phyloP scores from a whole-genome alignment of 2,797 vertebrate genomes.

The Hypotaenidia okinawae region DNA sequence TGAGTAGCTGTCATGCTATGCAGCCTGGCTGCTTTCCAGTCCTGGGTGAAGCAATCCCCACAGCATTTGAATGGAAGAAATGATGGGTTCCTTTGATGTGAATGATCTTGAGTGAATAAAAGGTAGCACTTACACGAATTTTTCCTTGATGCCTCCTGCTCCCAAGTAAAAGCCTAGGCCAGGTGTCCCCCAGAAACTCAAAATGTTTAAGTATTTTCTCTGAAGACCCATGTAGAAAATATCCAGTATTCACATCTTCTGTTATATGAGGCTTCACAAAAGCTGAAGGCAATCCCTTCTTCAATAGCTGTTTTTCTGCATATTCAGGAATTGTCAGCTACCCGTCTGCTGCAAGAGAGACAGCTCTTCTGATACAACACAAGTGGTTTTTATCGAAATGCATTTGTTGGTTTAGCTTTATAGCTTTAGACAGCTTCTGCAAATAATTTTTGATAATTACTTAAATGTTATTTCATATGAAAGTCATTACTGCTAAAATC shows the following conservation, averaged over 20 bases:
- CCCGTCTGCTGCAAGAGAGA: slow-evolving; percentile 9
- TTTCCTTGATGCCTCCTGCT: not conserved
- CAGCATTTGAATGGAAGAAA: slow-evolving; percentile 35
- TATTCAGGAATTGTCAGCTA: slow-evolving; percentile 10
- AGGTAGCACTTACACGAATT: not conserved
- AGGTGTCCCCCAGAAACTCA: not conserved
- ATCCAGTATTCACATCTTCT: not conserved
- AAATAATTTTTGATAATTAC: slow-evolving; percentile 69
- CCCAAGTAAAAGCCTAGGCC: not conserved
- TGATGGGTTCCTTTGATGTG: slow-evolving; percentile 3
- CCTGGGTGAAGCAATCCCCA: slow-evolving; percentile 16
- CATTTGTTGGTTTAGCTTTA: slow-evolving; percentile 59
- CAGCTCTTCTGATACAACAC: not conserved
- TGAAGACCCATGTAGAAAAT: not conserved
- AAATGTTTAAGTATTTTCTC: not conserved
- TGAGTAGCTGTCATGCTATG: slow-evolving; percentile 42
- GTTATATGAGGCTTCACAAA: not conserved
- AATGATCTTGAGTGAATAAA: not conserved
- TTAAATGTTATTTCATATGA: slow-evolving; percentile 67
- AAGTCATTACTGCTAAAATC: slow-evolving; percentile 61
- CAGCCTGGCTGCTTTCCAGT: slow-evolving; percentile 47
- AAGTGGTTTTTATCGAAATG: slow-evolving; percentile 46
- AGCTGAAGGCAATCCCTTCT: not conserved
- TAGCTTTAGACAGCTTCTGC: slow-evolving; percentile 32
- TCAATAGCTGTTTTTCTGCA: not conserved